Evolutionary conservation across 1,140 invertebrate genomes (phyloP).

Genomic region (Apis florea): DNA sequence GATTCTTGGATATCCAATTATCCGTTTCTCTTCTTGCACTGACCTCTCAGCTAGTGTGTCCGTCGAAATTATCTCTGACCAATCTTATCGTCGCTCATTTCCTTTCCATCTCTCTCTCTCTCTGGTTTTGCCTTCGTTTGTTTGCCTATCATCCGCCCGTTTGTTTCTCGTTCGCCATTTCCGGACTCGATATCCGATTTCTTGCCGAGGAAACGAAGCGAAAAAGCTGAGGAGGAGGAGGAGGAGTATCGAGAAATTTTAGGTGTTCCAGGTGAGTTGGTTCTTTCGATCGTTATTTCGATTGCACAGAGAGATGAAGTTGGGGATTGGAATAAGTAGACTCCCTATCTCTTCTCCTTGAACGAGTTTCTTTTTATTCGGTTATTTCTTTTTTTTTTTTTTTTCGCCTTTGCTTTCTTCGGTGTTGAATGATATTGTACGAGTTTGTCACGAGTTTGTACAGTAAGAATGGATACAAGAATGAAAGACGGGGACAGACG

Average conservation of each 20-base stretch:
- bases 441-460: no score
- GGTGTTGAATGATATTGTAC: no score
- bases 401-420: no score
- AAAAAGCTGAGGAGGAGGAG: neutral
- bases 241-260: neutral
- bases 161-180: accelerated
- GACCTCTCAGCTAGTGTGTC: neutral
- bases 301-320: neutral
- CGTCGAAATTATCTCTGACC: slow-evolving; percentile 31
- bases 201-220: neutral
- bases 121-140: neutral
- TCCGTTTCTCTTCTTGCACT: slow-evolving; percentile 34
- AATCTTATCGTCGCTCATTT: slow-evolving; percentile 25
- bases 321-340: neutral
- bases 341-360: no score
- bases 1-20: slow-evolving; percentile 50
- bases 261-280: neutral
- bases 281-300: neutral
- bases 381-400: no score
- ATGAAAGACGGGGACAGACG: no score
- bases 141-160: no score
- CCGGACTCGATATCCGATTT: no score
- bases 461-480: no score
- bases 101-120: neutral
- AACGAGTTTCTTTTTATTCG: no score